These are phyloP conservation scores for Mirza zaza DNA, from an alignment of 2,113 vertebrate species.

Conservation along the genomic window DNA sequence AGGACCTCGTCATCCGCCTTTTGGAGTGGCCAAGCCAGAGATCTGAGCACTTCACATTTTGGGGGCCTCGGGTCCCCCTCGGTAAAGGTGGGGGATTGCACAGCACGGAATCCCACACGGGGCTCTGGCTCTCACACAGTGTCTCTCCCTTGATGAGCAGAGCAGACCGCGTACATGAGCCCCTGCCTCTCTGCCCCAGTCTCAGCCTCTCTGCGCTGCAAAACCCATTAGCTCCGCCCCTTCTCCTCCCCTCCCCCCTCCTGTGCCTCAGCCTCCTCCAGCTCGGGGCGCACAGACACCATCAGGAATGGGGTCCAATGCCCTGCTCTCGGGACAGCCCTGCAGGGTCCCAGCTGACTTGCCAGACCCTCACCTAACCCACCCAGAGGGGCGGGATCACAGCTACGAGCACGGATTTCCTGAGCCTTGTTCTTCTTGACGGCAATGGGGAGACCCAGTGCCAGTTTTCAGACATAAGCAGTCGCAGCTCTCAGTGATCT, in stretches of 20 bases:
- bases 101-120: not conserved
- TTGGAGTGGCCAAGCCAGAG: not conserved
- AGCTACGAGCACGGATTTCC: not conserved
- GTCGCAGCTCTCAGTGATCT: not conserved
- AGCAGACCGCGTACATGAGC: too few relatives aligned
- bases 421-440: not conserved
- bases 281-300: rapidly evolving
- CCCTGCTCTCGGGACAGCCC: not conserved
- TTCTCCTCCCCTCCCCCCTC: not conserved
- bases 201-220: too few relatives aligned
- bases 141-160: not conserved
- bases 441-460: not conserved
- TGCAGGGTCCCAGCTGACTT: not conserved
- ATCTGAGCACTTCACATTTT: not conserved
- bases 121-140: not conserved
- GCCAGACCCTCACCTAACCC: not conserved
- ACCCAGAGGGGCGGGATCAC: not conserved
- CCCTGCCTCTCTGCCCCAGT: not conserved
- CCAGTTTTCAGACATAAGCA: not conserved
- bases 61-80: not conserved
- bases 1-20: not conserved
- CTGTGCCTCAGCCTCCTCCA: not conserved
- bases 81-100: not conserved
- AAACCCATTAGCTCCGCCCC: not conserved
- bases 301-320: not conserved